A percentile compares a stretch with the other conserved stretches of the same genome.
Conservation (phyloP, 2,888 invertebrate genomes). For the Meiosimyza decipiens region DNA sequence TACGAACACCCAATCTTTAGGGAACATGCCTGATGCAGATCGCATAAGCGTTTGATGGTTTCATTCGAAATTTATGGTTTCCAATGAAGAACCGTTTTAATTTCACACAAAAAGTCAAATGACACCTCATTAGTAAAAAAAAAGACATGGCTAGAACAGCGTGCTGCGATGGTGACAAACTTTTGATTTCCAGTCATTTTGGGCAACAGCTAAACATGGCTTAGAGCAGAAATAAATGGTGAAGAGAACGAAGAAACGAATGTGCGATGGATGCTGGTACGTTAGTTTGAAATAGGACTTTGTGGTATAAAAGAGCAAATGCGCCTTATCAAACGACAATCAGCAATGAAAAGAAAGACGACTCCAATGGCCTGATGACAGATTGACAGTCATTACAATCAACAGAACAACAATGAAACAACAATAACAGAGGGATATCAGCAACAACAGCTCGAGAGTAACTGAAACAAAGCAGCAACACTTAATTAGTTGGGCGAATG, state of each 20-base stretch:
- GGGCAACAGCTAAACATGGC: constrained; percentile 23
- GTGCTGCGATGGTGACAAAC: constrained; percentile 19
- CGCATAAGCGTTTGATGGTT: not conserved
- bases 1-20: not conserved
- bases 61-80: constrained; percentile 22
- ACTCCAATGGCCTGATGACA: constrained; percentile 42
- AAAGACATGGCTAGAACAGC: constrained; percentile 14
- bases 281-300: constrained; percentile 19
- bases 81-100: not conserved
- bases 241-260: constrained; percentile 1
- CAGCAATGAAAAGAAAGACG: constrained; percentile 14
- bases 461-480: constrained; percentile 28
- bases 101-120: constrained; percentile 8
- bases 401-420: constrained; percentile 23
- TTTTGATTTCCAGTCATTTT: constrained; percentile 26
- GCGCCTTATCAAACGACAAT: constrained; percentile 38
- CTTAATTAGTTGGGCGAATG: constrained; percentile 33
- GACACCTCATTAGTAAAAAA: constrained; percentile 21
- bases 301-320: constrained; percentile 25
- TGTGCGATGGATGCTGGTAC: constrained; percentile 33
- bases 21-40: not conserved
- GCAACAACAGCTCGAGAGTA: constrained; percentile 7
- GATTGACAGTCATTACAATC: constrained; percentile 46
- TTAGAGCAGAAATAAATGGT: constrained; percentile 4
- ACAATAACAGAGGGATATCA: not conserved